These are phyloP conservation scores for Proterorhinus semilunaris DNA, from an alignment of 2,113 vertebrate genomes.

Conservation along the genomic window DNA sequence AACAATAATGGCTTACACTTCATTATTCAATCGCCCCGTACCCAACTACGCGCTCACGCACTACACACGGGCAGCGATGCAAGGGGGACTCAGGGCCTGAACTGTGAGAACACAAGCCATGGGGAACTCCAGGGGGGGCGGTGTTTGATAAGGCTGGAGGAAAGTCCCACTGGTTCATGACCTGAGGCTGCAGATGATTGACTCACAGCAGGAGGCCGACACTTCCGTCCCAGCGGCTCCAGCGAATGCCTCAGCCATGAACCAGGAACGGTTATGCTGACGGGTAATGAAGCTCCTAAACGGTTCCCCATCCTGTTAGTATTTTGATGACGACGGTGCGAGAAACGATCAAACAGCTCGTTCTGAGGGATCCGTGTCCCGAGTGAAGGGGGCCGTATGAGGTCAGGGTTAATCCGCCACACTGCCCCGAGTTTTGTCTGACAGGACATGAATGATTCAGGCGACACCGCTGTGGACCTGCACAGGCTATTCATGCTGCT, in stretches of 20 bases:
- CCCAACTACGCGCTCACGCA: too few species aligned
- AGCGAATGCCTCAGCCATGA: not conserved
- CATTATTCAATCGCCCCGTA: too few species aligned
- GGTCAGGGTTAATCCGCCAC: constrained; percentile 3
- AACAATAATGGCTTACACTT: too few species aligned
- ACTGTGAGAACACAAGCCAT: too few species aligned
- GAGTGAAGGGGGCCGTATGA: not conserved
- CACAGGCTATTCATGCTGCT: constrained; percentile 45
- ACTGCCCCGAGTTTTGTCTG: not conserved
- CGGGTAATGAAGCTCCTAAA: too few species aligned
- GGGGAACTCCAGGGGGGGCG: not conserved
- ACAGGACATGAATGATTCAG: constrained; percentile 14
- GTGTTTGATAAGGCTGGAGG: not conserved
- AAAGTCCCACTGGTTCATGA: not conserved
- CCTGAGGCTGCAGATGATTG: not conserved
- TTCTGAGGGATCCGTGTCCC: not conserved
- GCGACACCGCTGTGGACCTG: constrained; percentile 47
- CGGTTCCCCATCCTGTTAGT: too few species aligned
- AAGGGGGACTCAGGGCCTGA: too few species aligned
- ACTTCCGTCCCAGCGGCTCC: not conserved
- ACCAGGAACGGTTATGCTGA: not conserved
- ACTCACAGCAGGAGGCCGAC: not conserved
- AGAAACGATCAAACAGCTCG: not conserved
- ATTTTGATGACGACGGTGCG: too few species aligned
- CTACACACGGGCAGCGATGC: too few species aligned